Percentiles rank a stretch among this genome's conserved stretches.
phyloP scores from a whole-genome alignment of 2,797 vertebrate species.

The Poecilia velifera region DNA sequence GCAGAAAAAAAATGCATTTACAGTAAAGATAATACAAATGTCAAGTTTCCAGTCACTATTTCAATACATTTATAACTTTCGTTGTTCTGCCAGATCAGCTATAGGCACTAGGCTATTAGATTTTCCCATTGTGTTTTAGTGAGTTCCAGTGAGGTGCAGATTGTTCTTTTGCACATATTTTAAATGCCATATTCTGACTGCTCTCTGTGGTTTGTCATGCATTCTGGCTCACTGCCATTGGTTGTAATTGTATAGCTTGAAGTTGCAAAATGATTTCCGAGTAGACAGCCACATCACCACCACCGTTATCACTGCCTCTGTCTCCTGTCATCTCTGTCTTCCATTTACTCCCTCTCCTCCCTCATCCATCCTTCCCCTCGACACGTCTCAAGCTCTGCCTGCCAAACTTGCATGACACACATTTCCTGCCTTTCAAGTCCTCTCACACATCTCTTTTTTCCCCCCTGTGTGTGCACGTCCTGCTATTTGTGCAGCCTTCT shows the following conservation, averaged over 20 bases:
- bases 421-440: slow-evolving; percentile 26
- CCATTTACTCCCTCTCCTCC: slow-evolving; percentile 16
- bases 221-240: slow-evolving; percentile 2
- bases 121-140: neutral
- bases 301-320: slow-evolving; percentile 23
- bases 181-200: neutral
- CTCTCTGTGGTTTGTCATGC: neutral
- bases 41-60: neutral
- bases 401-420: slow-evolving; percentile 45
- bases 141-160: neutral
- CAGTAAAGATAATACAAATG: neutral
- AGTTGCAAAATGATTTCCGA: slow-evolving; percentile 25
- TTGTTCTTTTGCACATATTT: too few relatives aligned
- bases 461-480: slow-evolving; percentile 24
- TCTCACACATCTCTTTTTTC: neutral
- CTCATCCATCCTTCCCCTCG: slow-evolving; percentile 23
- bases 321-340: slow-evolving; percentile 38
- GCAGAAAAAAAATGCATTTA: neutral
- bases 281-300: slow-evolving; percentile 34
- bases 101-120: neutral
- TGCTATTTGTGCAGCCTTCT: slow-evolving; percentile 28
- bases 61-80: neutral
- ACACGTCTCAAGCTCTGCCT: slow-evolving; percentile 30
- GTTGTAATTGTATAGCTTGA: slow-evolving; percentile 10
- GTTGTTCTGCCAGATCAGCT: neutral